phyloP scores from a whole-genome alignment of 1,140 invertebrate genomes.

The Aradophagus sp. region DNA sequence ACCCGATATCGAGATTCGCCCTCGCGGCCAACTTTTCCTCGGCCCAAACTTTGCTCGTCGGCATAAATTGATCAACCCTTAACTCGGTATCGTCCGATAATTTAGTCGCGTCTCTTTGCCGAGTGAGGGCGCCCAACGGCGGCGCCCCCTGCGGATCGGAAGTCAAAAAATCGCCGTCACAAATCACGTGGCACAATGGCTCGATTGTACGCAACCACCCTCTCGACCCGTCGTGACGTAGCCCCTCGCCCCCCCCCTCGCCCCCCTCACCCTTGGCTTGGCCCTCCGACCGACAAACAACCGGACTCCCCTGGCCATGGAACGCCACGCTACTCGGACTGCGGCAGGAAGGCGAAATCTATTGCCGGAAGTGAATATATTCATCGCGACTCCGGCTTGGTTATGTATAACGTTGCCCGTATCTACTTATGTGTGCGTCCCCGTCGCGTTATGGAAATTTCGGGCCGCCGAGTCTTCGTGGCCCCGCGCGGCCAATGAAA shows the following conservation, averaged over 20 bases:
- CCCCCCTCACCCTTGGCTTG: no score
- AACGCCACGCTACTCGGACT: conserved; percentile 56
- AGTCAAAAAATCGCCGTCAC: conserved; percentile 74
- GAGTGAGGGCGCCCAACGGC: conserved; percentile 23
- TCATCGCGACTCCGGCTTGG: conserved; percentile 58
- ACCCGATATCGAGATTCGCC: conserved; percentile 56
- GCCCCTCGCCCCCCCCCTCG: conserved; percentile 42
- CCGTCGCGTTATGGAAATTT: conserved; percentile 69
- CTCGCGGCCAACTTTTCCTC: conserved; percentile 39
- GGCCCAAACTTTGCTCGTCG: conserved; percentile 40
- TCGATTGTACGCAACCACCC: conserved; percentile 69
- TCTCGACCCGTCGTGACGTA: conserved; percentile 42
- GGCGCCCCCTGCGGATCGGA: conserved; percentile 62
- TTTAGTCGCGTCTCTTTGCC: conserved; percentile 63
- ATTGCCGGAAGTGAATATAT: conserved; percentile 75
- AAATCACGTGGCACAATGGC: conserved; percentile 73
- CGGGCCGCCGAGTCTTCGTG: conserved; percentile 59
- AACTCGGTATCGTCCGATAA: conserved; percentile 62
- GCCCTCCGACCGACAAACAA: conserved; percentile 59
- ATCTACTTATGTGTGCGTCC: conserved; percentile 55
- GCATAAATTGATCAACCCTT: conserved; percentile 63
- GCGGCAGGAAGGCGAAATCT: conserved; percentile 68
- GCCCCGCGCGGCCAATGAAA: conserved; percentile 8
- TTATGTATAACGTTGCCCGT: conserved; percentile 41
- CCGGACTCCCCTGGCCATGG: conserved; percentile 65